A percentile compares a stretch with the other conserved stretches of the same genome.
Conservation (phyloP, 2,888 invertebrate genomes). For the Arrhopalites spinosus region DNA sequence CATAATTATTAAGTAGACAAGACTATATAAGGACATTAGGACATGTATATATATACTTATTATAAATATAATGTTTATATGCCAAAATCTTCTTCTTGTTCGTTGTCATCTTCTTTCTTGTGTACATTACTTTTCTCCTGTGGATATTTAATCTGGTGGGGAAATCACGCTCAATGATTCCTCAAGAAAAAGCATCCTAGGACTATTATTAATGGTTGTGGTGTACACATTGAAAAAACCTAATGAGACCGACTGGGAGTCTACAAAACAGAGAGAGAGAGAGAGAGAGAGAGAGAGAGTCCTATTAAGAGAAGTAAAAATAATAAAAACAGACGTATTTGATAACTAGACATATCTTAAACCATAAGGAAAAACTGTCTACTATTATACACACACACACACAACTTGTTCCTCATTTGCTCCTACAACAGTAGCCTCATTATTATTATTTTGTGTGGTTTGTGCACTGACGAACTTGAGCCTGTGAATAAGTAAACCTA, state of each 20-base stretch:
- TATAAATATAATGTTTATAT: no score
- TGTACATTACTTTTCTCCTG: not conserved
- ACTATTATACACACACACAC: not conserved
- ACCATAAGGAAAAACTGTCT: no score
- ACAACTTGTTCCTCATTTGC: slow-evolving; percentile 12
- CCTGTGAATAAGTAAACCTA: slow-evolving; percentile 24
- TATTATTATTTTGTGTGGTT: slow-evolving; percentile 19
- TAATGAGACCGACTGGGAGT: slow-evolving; percentile 22
- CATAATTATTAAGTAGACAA: not conserved
- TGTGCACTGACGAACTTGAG: not conserved
- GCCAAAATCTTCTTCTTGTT: not conserved
- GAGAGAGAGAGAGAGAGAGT: not conserved
- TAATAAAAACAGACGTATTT: slow-evolving; percentile 16
- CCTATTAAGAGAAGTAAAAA: slow-evolving; percentile 16
- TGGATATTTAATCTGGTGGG: not conserved
- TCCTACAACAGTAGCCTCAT: not conserved
- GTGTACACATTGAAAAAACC: slow-evolving; percentile 13
- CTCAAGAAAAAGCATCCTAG: not conserved
- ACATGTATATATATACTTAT: not conserved
- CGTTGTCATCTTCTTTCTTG: not conserved
- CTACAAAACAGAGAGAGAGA: not conserved
- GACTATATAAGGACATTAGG: not conserved
- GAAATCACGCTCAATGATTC: slow-evolving; percentile 19
- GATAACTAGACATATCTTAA: not conserved
- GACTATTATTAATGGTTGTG: slow-evolving; percentile 7